phyloP scores from a whole-genome alignment of 2,113 vertebrate genomes.

The Tylochromis polylepis region DNA sequence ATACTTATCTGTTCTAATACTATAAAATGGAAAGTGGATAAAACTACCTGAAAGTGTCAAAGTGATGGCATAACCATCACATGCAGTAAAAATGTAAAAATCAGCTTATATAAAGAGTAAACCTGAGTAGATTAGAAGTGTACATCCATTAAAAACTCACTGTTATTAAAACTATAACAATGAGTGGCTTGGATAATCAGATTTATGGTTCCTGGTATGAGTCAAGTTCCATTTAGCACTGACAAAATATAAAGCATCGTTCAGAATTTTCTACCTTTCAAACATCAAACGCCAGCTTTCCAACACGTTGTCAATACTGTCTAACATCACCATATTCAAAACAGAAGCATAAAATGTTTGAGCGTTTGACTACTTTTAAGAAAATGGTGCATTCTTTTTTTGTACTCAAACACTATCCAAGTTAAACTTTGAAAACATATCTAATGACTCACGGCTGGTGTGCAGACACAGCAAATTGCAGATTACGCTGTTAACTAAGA shows the following conservation, averaged over 20 bases:
- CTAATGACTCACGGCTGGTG: background rate
- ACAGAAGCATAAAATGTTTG: background rate
- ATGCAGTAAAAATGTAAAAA: background rate
- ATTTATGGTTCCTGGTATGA: background rate
- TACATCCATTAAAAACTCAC: background rate
- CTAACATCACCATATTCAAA: background rate
- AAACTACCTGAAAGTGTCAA: background rate
- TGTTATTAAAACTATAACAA: background rate
- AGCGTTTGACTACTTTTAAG: background rate
- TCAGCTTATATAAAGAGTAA: background rate
- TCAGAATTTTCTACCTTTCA: background rate
- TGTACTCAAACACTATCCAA: background rate
- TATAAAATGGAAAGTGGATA: background rate
- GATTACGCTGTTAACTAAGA: background rate
- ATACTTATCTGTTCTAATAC: background rate
- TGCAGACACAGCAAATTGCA: background rate
- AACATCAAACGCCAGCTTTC: background rate
- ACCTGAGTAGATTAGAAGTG: background rate
- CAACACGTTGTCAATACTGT: background rate
- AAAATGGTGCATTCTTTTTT: background rate
- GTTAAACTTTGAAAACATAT: background rate
- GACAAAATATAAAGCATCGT: background rate
- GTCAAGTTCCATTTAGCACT: background rate
- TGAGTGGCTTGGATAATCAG: background rate
- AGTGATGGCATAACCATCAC: background rate